phyloP scores from a whole-genome alignment of 2,888 invertebrate species.

The Synanthedon formicaeformis region DNA sequence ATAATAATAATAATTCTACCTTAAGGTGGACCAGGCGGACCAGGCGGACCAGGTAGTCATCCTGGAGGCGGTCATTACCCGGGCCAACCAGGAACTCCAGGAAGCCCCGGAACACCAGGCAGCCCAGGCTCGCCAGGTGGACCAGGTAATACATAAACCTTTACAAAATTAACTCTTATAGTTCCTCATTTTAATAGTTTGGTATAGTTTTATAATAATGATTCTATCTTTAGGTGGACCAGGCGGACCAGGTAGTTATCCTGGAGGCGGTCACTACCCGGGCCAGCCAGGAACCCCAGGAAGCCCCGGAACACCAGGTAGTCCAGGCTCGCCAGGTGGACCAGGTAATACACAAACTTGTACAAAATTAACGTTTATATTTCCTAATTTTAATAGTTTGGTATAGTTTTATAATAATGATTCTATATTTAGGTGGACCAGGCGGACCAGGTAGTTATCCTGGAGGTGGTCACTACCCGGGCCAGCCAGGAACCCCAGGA shows the following conservation, averaged over 20 bases:
- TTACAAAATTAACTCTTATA: too few relatives aligned
- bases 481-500: constrained; percentile 2
- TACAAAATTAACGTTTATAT: too few relatives aligned
- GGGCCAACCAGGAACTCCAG: constrained; percentile 9
- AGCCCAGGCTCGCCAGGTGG: constrained; percentile 16
- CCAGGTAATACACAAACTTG: neutral
- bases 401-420: too few relatives aligned
- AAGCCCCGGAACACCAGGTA: constrained; percentile 3
- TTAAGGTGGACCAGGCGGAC: constrained; percentile 22
- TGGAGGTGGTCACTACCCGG: constrained; percentile 6
- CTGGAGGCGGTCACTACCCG: constrained; percentile 8
- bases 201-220: too few relatives aligned
- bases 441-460: constrained; percentile 17
- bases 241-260: constrained; percentile 4
- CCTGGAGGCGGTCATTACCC: constrained; percentile 12
- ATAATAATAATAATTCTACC: neutral
- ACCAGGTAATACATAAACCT: constrained; percentile 1
- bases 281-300: constrained; percentile 7
- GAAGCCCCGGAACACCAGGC: constrained; percentile 3
- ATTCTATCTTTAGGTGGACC: constrained; percentile 7
- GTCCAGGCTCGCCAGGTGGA: constrained; percentile 11
- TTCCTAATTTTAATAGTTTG: too few relatives aligned
- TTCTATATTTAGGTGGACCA: constrained; percentile 4
- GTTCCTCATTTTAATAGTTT: too few relatives aligned
- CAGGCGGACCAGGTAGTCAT: constrained; percentile 9